Percentiles rank a stretch among this genome's conserved stretches.
These are phyloP conservation scores for Calameuta idolon DNA, from an alignment of 2,888 invertebrate species.

Conservation along the genomic window DNA sequence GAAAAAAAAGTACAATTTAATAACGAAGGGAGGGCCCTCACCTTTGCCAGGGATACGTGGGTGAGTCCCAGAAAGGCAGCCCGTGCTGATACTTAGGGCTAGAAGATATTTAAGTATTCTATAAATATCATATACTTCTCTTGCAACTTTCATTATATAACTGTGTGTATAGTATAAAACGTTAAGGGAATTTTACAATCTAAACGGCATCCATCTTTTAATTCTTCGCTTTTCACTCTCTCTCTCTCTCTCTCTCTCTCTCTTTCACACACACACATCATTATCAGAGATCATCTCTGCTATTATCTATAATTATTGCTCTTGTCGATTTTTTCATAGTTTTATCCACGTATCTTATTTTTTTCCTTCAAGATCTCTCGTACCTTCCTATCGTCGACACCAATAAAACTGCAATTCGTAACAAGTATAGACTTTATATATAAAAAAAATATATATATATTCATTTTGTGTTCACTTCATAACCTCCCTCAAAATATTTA, in stretches of 20 bases:
- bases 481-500: slow-evolving; percentile 32
- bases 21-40: not conserved
- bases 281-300: no score
- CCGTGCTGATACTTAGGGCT: slow-evolving; percentile 34
- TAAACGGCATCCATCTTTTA: slow-evolving; percentile 39
- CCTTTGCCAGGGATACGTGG: not conserved
- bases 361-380: no score
- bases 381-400: slow-evolving; percentile 26
- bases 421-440: slow-evolving; percentile 63
- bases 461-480: slow-evolving; percentile 39
- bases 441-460: slow-evolving; percentile 56
- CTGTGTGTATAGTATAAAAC: slow-evolving; percentile 53
- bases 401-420: slow-evolving; percentile 57
- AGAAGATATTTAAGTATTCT: slow-evolving; percentile 45
- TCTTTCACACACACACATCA: slow-evolving; percentile 15
- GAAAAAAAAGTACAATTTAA: slow-evolving; percentile 5
- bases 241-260: slow-evolving; percentile 23
- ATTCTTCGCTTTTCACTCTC: no score
- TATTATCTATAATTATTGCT: no score
- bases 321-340: no score
- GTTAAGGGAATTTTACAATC: slow-evolving; percentile 52
- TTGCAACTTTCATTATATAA: slow-evolving; percentile 46
- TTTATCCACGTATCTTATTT: no score
- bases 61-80: not conserved
- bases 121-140: slow-evolving; percentile 48